Evolutionary conservation across 2,113 vertebrate genomes (phyloP).

Genomic region (Datnioides undecimradiatus): DNA sequence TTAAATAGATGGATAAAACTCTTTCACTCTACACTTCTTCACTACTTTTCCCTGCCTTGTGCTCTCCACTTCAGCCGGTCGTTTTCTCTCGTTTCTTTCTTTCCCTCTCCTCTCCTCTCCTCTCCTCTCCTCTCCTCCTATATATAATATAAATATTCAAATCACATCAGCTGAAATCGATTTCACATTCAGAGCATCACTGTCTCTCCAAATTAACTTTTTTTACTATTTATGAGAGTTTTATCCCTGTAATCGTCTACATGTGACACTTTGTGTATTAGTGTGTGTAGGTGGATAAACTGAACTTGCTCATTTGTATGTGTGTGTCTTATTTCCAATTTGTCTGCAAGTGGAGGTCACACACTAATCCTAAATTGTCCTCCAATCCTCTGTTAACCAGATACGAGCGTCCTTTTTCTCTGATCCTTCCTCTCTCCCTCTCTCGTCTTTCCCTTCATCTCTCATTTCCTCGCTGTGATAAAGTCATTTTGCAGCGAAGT

Average conservation of each 20-base stretch:
- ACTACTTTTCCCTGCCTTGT: slow-evolving; percentile 16
- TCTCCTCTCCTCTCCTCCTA: background rate
- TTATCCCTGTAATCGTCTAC: slow-evolving; percentile 16
- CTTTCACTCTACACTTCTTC: slow-evolving; percentile 37
- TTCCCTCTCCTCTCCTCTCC: background rate
- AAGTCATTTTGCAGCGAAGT: slow-evolving; percentile 69
- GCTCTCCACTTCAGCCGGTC: slow-evolving; percentile 18
- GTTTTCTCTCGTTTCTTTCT: background rate
- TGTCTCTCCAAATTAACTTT: slow-evolving; percentile 24
- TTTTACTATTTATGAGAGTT: slow-evolving; percentile 21
- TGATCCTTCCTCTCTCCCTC: slow-evolving; percentile 20
- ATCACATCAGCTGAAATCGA: background rate
- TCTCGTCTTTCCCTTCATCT: slow-evolving; percentile 46
- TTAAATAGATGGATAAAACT: slow-evolving; percentile 77
- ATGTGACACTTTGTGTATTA: slow-evolving; percentile 6
- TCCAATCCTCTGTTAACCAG: slow-evolving; percentile 64
- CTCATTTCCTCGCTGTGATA: slow-evolving; percentile 67
- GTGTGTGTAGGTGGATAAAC: slow-evolving; percentile 14
- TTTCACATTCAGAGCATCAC: slow-evolving; percentile 25
- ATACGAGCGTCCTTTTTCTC: slow-evolving; percentile 35
- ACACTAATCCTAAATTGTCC: slow-evolving; percentile 67
- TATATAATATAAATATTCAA: slow-evolving; percentile 25
- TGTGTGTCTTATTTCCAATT: slow-evolving; percentile 53
- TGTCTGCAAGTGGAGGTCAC: slow-evolving; percentile 53
- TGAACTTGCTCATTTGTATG: slow-evolving; percentile 24